Base-by-base conservation (phyloP, 2,113 vertebrate genomes). In the Xiphias gladius region DNA sequence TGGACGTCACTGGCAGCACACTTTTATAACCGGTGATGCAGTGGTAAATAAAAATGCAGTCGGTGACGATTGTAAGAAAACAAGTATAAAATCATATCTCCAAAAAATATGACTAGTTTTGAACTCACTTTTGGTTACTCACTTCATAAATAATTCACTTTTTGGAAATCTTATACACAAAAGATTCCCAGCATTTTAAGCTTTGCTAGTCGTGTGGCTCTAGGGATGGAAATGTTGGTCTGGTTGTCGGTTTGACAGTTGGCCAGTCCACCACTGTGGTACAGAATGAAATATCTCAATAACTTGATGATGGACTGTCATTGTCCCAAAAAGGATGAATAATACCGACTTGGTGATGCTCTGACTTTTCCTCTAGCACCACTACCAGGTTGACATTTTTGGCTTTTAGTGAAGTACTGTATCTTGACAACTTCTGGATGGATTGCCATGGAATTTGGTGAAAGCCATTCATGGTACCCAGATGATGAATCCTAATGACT, bases 1-100 rank as follows among this genome's bases (percentile, higher is more conserved):
- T 73, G 75, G 73, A 80, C 16, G 20, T 66, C 52, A 59, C 67
- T 30, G 69, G 28, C 43, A 58, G 39, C 43, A 26, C 80, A 62
- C 19, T 76, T 73, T 43, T 39, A 83, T 66, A 50, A 82, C 26
- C 79, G 73, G 86, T 66, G 84, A 80, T 79, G 55, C 28, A 26
- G 64, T 17, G 28, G 50, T 35, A 28, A 68, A 70, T 69, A n/a
- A 66, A 78, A 69, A 54, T 55, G 13, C 37, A 50, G 41, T 62
- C 32, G 32, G 61, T 67, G 37, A 41, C 22, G 6, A 6, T 28
- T 4, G 20, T 30, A 8, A 58, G 12, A 63, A 50, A 55, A 24
- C 2, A 43, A 32, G 2, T 24, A 52, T 10, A 24, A 22, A 57
- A 50, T 69, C 63, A 43, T 11, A 65, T 37, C 58, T 46, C 1